phyloP scores from a whole-genome alignment of 37 sponge, comb jelly and placozoan genomes.

The Agelas oroides region DNA sequence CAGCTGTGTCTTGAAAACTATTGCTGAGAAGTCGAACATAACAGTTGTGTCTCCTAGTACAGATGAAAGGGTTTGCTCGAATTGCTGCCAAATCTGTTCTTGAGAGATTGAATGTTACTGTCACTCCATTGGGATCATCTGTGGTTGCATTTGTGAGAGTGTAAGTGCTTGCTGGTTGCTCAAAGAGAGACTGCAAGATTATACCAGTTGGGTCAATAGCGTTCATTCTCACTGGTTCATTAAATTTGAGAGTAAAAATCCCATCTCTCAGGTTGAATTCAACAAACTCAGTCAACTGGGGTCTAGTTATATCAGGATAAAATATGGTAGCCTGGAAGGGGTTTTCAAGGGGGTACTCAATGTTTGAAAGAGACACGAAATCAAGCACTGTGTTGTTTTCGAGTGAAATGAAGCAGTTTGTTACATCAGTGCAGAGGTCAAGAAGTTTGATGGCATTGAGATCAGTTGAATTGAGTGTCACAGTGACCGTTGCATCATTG shows the following conservation, averaged over 20 bases:
- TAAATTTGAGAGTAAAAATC: slow-evolving; percentile 66
- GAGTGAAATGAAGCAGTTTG: slow-evolving; percentile 69
- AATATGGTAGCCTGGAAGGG: slow-evolving; percentile 58
- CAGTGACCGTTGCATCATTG: neutral
- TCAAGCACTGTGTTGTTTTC: slow-evolving; percentile 43
- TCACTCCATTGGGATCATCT: slow-evolving; percentile 14
- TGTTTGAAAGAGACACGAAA: slow-evolving; percentile 20
- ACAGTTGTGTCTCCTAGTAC: slow-evolving; percentile 78
- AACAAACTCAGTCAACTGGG: slow-evolving; percentile 61
- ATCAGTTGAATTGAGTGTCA: slow-evolving; percentile 3
- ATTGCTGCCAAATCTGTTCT: slow-evolving; percentile 50
- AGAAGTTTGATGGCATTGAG: slow-evolving; percentile 10
- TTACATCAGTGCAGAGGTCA: slow-evolving; percentile 51
- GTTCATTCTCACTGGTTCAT: slow-evolving; percentile 75
- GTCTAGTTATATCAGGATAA: slow-evolving; percentile 53
- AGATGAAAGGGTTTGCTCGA: slow-evolving; percentile 65
- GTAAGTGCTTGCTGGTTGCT: slow-evolving; percentile 34
- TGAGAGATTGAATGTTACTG: slow-evolving; percentile 58
- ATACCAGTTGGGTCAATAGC: slow-evolving; percentile 58
- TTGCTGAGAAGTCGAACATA: slow-evolving; percentile 57
- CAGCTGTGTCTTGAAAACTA: slow-evolving; percentile 56
- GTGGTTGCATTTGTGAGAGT: slow-evolving; percentile 55
- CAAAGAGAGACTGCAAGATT: slow-evolving; percentile 66
- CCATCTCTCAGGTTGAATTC: slow-evolving; percentile 75
- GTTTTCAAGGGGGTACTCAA: slow-evolving; percentile 37